Evolutionary conservation across 1,140 invertebrate genomes (phyloP).

Genomic region (Zaprionus gabonicus): DNA sequence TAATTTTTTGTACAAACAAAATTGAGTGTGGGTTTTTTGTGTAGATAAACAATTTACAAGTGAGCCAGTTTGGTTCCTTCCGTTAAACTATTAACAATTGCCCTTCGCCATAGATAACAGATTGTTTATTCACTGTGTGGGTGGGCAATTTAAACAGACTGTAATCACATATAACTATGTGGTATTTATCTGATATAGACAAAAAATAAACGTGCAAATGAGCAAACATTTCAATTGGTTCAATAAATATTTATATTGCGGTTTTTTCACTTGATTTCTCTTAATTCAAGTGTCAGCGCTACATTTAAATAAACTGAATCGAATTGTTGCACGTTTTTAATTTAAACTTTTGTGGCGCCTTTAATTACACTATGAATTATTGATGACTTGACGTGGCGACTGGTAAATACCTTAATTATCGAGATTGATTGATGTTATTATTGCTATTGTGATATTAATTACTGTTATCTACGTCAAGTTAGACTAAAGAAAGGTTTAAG

Average conservation of each 20-base stretch:
- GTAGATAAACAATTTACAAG: slow-evolving; percentile 50
- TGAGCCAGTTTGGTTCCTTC: slow-evolving; percentile 25
- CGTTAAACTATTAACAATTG: slow-evolving; percentile 19
- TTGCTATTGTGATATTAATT: neutral
- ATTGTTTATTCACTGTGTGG: neutral
- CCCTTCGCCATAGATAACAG: slow-evolving; percentile 8
- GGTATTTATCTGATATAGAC: slow-evolving; percentile 1
- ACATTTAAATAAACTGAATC: slow-evolving; percentile 21
- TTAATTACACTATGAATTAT: slow-evolving; percentile 47
- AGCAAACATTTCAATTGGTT: slow-evolving; percentile 22
- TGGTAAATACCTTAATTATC: neutral
- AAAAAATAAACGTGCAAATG: slow-evolving; percentile 22
- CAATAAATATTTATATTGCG: slow-evolving; percentile 22
- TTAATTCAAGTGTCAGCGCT: slow-evolving; percentile 1
- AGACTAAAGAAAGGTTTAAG: too few relatives aligned
- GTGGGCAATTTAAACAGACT: neutral
- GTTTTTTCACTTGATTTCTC: slow-evolving; percentile 12
- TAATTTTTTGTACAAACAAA: neutral
- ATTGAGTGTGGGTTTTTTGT: neutral
- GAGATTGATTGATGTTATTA: neutral
- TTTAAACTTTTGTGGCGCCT: slow-evolving; percentile 46
- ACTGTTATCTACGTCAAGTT: too few relatives aligned
- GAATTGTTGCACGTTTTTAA: slow-evolving; percentile 41
- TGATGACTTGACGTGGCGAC: neutral
- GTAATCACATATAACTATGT: slow-evolving; percentile 14